phyloP scores from a whole-genome alignment of 2,888 invertebrate genomes.

The Melanchra persicariae region DNA sequence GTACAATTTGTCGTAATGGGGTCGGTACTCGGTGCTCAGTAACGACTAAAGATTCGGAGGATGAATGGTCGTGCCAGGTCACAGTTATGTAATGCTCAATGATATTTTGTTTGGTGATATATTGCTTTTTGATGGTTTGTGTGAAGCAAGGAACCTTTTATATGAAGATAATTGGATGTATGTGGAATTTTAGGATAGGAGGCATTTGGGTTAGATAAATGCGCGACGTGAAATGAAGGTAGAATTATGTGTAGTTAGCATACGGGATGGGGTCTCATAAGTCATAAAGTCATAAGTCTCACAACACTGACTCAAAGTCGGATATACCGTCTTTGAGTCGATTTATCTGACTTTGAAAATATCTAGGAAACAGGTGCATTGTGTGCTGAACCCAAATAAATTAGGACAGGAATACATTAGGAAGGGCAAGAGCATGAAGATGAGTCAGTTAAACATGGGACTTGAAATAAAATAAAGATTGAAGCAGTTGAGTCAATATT shows the following conservation, averaged over 20 bases:
- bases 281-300: no score
- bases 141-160: conserved; percentile 6
- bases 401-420: no score
- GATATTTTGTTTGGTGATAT: conserved; percentile 17
- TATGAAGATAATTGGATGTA: neutral
- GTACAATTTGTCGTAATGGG: conserved; percentile 67
- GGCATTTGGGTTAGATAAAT: neutral
- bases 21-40: conserved; percentile 56
- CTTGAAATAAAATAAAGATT: neutral
- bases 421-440: no score
- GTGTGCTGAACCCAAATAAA: neutral
- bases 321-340: no score
- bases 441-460: neutral
- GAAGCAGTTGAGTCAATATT: no score
- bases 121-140: conserved; percentile 31
- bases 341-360: no score
- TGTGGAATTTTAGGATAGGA: neutral
- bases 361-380: neutral
- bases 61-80: conserved; percentile 50
- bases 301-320: no score
- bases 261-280: no score
- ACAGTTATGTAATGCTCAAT: conserved; percentile 49
- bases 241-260: no score
- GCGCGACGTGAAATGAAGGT: no score
- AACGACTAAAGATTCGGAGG: conserved; percentile 49